Evolutionary conservation across 1,140 invertebrate species (phyloP).

Genomic region (Scaptomyza hsui): DNA sequence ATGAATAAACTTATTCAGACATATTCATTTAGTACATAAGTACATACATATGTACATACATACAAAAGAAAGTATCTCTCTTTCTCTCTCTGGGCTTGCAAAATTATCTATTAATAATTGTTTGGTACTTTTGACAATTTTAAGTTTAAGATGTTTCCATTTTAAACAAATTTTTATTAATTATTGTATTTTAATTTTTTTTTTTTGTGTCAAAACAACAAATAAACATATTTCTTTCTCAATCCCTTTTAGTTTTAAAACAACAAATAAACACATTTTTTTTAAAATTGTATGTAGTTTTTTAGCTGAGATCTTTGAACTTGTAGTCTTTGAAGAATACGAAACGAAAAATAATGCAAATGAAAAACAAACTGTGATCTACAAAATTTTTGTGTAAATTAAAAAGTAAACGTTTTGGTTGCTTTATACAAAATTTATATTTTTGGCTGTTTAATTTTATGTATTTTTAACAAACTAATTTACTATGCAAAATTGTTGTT

Average conservation of each 20-base stretch:
- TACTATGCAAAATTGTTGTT: conserved; percentile 77
- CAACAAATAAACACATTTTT: conserved; percentile 30
- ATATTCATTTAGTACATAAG: background rate
- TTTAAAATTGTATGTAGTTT: conserved; percentile 5
- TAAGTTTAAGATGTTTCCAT: conserved; percentile 18
- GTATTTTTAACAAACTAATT: conserved; percentile 41
- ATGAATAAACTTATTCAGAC: conserved; percentile 11
- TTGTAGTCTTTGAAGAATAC: conserved; percentile 39
- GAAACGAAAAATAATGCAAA: conserved; percentile 80
- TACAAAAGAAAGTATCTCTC: conserved; percentile 6
- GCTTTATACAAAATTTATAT: conserved; percentile 74
- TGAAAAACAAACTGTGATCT: conserved; percentile 83
- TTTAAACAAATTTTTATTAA: conserved; percentile 18
- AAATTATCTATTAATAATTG: conserved; percentile 21
- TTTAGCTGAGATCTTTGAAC: conserved; percentile 23
- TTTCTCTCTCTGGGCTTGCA: background rate
- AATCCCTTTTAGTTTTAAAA: conserved; percentile 25
- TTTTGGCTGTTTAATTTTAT: conserved; percentile 77
- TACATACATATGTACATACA: conserved; percentile 3
- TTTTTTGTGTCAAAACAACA: conserved; percentile 14
- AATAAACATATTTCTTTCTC: conserved; percentile 26
- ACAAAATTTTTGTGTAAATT: conserved; percentile 61
- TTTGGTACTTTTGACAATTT: conserved; percentile 11
- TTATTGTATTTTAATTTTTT: conserved; percentile 7
- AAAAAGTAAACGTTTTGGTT: conserved; percentile 64